Conservation (phyloP, 2,797 vertebrate species). For the Periparus ater region DNA sequence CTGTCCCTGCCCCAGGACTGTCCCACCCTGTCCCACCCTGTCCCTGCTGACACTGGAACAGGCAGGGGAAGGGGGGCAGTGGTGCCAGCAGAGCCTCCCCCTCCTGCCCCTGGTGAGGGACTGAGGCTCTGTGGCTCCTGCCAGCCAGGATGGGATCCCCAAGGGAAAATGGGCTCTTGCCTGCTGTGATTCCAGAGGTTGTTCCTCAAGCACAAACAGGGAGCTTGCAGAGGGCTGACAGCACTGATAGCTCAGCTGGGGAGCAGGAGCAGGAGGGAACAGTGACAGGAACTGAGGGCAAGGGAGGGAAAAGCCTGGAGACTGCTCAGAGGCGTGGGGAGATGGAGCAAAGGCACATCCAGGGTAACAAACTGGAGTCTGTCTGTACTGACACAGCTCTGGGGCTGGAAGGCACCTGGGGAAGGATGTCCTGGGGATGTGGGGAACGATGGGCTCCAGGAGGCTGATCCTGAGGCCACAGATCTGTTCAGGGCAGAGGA, state of each 20-base stretch:
- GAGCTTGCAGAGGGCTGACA: neutral
- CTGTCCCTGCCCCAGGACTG: neutral
- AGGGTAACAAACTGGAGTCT: rapidly evolving
- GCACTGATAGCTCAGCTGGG: neutral
- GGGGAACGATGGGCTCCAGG: neutral
- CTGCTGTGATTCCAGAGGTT: neutral
- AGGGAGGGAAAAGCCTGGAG: neutral
- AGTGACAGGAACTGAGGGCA: neutral
- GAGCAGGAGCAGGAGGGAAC: neutral
- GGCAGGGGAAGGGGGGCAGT: neutral
- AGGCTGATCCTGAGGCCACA: neutral
- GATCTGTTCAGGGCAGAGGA: rapidly evolving
- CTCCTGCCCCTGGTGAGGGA: neutral
- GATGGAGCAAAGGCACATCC: neutral
- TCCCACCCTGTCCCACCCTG: neutral
- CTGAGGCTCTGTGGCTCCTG: neutral
- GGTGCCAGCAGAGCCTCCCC: neutral
- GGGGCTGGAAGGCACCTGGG: neutral
- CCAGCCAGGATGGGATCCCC: neutral
- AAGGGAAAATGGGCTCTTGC: neutral
- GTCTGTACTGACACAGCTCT: neutral
- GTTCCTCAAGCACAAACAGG: neutral
- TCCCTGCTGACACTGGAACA: neutral
- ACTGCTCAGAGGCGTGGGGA: neutral
- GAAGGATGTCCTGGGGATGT: neutral